These are phyloP conservation scores for Onchidella celtica DNA, from an alignment of 2,888 invertebrate species.

Conservation along the genomic window DNA sequence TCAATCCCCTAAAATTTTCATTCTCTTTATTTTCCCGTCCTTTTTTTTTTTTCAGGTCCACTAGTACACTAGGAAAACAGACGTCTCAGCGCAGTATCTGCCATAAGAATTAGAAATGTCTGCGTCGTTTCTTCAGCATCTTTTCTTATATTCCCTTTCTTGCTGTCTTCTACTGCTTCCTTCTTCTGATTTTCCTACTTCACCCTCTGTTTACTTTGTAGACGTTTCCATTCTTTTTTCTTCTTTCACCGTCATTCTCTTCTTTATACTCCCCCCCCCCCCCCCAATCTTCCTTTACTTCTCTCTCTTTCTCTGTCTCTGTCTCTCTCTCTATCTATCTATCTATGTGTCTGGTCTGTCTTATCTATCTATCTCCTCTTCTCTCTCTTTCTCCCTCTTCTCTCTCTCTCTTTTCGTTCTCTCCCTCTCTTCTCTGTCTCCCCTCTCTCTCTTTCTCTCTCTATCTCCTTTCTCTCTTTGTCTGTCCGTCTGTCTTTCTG, in stretches of 20 bases:
- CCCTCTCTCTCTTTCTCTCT: constrained; percentile 9
- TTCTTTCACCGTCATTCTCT: constrained; percentile 30
- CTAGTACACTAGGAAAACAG: too few species aligned
- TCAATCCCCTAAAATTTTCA: background rate
- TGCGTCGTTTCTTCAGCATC: constrained; percentile 12
- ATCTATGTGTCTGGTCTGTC: constrained; percentile 7
- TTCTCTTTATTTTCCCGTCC: constrained; percentile 2
- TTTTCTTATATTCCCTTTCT: background rate
- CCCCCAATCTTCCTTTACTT: constrained; percentile 10
- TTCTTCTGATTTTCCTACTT: constrained; percentile 3
- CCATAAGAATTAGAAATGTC: too few species aligned
- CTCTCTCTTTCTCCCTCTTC: background rate
- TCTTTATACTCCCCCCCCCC: constrained; percentile 2
- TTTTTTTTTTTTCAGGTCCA: background rate
- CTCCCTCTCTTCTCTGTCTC: background rate
- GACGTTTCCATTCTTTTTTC: background rate
- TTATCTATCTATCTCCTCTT: background rate
- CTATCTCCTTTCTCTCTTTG: background rate
- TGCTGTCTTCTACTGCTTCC: background rate
- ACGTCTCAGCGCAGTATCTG: too few species aligned
- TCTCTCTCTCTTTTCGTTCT: background rate
- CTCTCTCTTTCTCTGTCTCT: constrained; percentile 28
- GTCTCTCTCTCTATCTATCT: background rate
- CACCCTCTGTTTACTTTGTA: background rate
- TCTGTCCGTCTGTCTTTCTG: background rate